A percentile compares a stretch with the other conserved stretches of the same genome.
These are phyloP conservation scores for Pseudopleuronectes americanus DNA, from an alignment of 2,797 vertebrate genomes.

Conservation along the genomic window DNA sequence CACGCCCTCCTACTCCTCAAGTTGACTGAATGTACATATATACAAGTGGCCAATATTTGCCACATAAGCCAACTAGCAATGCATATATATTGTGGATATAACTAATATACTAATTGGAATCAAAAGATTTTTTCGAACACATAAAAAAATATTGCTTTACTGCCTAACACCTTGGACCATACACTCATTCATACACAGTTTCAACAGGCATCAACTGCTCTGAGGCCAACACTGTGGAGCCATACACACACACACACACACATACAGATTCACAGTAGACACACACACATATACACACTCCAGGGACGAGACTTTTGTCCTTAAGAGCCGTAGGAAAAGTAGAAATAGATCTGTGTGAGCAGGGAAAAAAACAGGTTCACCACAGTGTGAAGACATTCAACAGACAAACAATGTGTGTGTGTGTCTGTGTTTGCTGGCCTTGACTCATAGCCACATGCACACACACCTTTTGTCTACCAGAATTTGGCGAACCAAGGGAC, in stretches of 20 bases:
- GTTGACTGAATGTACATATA: neutral
- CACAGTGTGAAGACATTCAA: conserved; percentile 46
- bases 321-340: conserved; percentile 33
- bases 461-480: conserved; percentile 69
- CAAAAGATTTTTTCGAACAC: too few species aligned
- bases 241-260: conserved; percentile 8
- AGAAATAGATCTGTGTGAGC: conserved; percentile 36
- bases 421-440: conserved; percentile 26
- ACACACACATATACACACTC: neutral
- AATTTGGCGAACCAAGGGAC: conserved; percentile 52
- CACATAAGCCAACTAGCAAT: too few species aligned
- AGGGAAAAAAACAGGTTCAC: conserved; percentile 16
- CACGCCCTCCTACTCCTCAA: neutral
- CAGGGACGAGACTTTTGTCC: conserved; percentile 17
- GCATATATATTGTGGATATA: neutral
- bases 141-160: too few species aligned
- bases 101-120: neutral
- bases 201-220: neutral
- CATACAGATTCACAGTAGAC: conserved; percentile 1
- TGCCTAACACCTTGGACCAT: neutral
- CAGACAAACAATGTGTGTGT: conserved; percentile 26
- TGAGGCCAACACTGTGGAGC: neutral
- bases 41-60: neutral
- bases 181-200: neutral
- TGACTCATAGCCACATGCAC: conserved; percentile 35